Base-by-base conservation (phyloP, 2,113 vertebrate genomes). In the Caretta caretta region DNA sequence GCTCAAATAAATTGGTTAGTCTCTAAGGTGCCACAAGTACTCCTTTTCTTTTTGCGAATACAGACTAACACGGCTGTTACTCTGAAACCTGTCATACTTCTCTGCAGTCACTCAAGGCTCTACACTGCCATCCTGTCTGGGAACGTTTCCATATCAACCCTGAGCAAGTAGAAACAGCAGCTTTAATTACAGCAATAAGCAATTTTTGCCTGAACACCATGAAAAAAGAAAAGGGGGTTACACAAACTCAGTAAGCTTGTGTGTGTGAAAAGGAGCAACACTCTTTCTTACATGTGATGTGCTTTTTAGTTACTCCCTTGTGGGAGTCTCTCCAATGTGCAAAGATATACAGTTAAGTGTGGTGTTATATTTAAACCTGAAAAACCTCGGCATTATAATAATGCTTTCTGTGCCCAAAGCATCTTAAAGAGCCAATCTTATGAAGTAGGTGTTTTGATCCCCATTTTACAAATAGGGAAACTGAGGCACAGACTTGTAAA, bases 261-360 rank as follows among this genome's bases (percentile, higher is more conserved):
- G 22, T 94, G n/a, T 38, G 35, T 69, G 16, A 69, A 69, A 69
- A 16, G 16, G 35, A 69, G 31, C 62, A 69, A 69, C 62, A n/a
- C 62, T 35, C 31, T 69, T 65, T 69, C 35, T 90, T 92, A 29
- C 19, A 53, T 53, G 22, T 75, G 35, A 50, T 49, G 19, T 1
- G 19, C 4, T 56, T 20, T 76, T 87, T 80, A 80, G 56, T 89
- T 93, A 94, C 96, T 84, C 17, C 46, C 38, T 83, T 49, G 5
- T n/a, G 86, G 78, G 27, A 89, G 87, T 51, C 48, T 54, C 22
- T 22, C 76, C 27, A 83, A 87, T 50, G 24, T 83, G 5, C 19
- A 27, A 3, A 87, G 50, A 83, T 93, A 10, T 1, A n/a, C 1
- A 51, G 72, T 88, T 65, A 84, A 88, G 29, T 80, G 12, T 8